These are phyloP conservation scores for Onychorhynchus coronatus DNA, from an alignment of 2,113 vertebrate genomes.

Conservation along the genomic window DNA sequence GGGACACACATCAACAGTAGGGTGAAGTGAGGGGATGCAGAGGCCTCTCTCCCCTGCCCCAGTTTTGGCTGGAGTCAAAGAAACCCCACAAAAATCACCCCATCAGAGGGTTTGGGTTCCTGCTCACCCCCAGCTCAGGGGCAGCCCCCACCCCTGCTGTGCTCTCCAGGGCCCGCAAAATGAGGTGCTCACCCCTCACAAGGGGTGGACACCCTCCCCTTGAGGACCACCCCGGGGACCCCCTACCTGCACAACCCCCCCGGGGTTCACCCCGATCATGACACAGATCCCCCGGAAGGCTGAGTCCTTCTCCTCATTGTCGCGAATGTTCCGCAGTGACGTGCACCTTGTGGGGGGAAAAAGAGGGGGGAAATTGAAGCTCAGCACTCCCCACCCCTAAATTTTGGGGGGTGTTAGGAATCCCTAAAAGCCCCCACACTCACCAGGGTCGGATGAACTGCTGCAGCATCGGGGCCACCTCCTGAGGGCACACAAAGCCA, in stretches of 20 bases:
- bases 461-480: conserved; percentile 91
- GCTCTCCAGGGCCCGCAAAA: too few relatives aligned
- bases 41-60: too few relatives aligned
- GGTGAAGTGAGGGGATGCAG: too few relatives aligned
- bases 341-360: conserved; percentile 78
- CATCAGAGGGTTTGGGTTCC: neutral
- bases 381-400: neutral
- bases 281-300: conserved; percentile 94
- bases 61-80: neutral
- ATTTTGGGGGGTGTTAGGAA: too few relatives aligned
- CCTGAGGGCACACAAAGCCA: conserved; percentile 93
- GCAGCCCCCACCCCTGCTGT: neutral
- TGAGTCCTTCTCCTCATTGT: conserved; percentile 95
- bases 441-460: conserved; percentile 95
- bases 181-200: too few relatives aligned
- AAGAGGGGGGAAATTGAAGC: rapidly evolving
- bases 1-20: too few relatives aligned
- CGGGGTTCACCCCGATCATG: conserved; percentile 94
- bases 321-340: conserved; percentile 90
- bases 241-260: conserved; percentile 89
- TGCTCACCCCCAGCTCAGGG: too few relatives aligned
- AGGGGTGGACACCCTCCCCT: too few relatives aligned
- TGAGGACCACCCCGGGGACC: neutral
- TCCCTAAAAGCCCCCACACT: neutral
- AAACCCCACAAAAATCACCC: neutral